Percentiles rank a stretch among this genome's conserved stretches.
phyloP scores from a whole-genome alignment of 1,140 invertebrate genomes.

The Brachystomella parvula region DNA sequence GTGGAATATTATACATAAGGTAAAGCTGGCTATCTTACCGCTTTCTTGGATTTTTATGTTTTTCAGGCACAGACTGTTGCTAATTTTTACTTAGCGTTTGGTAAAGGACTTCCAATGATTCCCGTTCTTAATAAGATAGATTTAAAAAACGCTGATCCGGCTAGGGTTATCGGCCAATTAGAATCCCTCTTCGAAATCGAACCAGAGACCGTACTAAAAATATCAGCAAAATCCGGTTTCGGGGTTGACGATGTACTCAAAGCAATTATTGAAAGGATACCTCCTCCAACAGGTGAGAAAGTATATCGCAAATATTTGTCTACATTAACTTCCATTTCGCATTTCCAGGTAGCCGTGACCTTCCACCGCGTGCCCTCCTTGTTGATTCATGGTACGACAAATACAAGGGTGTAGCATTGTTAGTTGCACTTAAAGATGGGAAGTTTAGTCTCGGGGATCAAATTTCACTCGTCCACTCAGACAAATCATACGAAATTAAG shows the following conservation, averaged over 20 bases:
- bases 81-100: conserved; percentile 88
- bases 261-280: conserved; percentile 67
- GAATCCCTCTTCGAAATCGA: conserved; percentile 77
- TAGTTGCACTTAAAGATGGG: conserved; percentile 72
- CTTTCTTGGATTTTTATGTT: conserved; percentile 47
- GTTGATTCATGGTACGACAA: conserved; percentile 93
- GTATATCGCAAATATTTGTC: background rate
- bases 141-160: conserved; percentile 79
- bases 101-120: conserved; percentile 69
- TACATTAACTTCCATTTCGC: background rate
- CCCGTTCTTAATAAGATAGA: conserved; percentile 97
- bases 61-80: conserved; percentile 97
- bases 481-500: conserved; percentile 68
- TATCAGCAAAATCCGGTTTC: conserved; percentile 83
- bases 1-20: background rate
- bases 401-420: conserved; percentile 57
- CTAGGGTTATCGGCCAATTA: conserved; percentile 68
- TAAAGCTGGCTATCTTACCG: no score
- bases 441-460: conserved; percentile 57
- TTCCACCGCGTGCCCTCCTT: conserved; percentile 67
- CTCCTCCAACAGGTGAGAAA: conserved; percentile 53
- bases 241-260: conserved; percentile 68
- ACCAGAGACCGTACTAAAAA: conserved; percentile 55
- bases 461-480: conserved; percentile 55
- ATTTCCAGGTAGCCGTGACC: conserved; percentile 42